Base-by-base conservation (phyloP, 1,140 invertebrate species). In the Latrodectus geometricus region DNA sequence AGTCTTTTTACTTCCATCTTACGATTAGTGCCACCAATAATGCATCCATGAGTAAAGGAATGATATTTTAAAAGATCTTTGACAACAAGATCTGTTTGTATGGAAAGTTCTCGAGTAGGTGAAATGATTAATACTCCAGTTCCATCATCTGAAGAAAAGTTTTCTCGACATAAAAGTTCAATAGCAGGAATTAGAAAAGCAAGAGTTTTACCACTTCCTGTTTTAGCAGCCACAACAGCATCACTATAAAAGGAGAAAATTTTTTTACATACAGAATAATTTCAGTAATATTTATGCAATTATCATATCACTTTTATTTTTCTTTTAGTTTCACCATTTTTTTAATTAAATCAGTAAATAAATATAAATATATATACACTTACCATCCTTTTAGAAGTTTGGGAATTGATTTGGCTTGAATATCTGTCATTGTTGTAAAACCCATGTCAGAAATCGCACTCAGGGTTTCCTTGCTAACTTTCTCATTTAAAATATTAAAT, bases 171-270 rank as follows among this genome's bases (percentile, higher is more conserved):
- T 77, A 99, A 95, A 12, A 99, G 92, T 91, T 99, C 98, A 68
- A 99, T 93, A 72, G 96, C 97, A 35, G 98, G 98, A 90, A 99
- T 96, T 3, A 99, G 93, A 91, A 99, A 99, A 0, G 98, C 97
- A n/a, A 99, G 91, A 0, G 98, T 99, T 92, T 99, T 99, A 89
- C 97, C 97, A 69, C 97, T 98, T 0, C 98, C 98, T 52, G 98
- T 99, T 92, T 97, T 97, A 0, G 98, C 98, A 87, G 97, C 94
- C 83, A 96, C 98, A 61, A 99, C 95, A 21, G 99, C 92, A 94
- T 99, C 98, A 88, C 96, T 94, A 4, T 9, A 21, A 74, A 80
- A 66, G 21, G 61, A 79, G 4, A 17, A 61, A 61, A 61, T 1
- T 61, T 61, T 61, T 61, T 0, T 8, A 61, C 8, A 61, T 61